Percentiles rank a stretch among this genome's conserved stretches.
phyloP scores from a whole-genome alignment of 1,140 invertebrate species.

The Atta texana region DNA sequence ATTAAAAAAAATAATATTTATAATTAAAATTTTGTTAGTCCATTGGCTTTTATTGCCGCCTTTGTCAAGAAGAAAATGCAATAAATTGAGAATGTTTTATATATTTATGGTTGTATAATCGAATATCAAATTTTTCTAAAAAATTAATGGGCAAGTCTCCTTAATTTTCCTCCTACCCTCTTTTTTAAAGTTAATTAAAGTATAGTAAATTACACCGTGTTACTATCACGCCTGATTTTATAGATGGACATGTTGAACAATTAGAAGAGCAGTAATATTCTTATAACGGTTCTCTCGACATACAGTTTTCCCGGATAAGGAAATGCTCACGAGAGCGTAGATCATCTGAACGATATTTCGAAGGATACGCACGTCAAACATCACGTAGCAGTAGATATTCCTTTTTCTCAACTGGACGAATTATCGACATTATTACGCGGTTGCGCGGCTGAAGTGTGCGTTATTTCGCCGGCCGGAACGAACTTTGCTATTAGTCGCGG shows the following conservation, averaged over 20 bases:
- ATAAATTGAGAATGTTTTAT: too few relatives aligned
- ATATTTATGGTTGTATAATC: too few relatives aligned
- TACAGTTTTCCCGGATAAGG: neutral
- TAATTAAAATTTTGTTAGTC: too few relatives aligned
- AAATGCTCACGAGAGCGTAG: constrained; percentile 6
- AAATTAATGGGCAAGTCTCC: too few relatives aligned
- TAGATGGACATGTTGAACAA: neutral
- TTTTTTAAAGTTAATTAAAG: constrained; percentile 10
- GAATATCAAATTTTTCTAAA: neutral
- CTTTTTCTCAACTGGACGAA: constrained; percentile 57
- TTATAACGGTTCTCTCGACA: neutral
- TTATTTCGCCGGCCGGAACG: constrained; percentile 65
- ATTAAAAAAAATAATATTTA: too few relatives aligned
- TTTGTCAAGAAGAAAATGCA: too few relatives aligned
- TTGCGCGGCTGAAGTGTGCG: constrained; percentile 65
- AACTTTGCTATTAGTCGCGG: constrained; percentile 74
- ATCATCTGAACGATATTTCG: constrained; percentile 33
- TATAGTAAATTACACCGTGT: neutral
- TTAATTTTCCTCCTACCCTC: too few relatives aligned
- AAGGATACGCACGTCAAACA: constrained; percentile 15
- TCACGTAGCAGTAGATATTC: neutral
- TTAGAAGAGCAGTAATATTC: constrained; percentile 23
- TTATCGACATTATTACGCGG: constrained; percentile 67
- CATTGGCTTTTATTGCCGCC: too few relatives aligned
- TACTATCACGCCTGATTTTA: neutral